Base-by-base conservation (phyloP, 2,888 invertebrate species). In the Sminthurinus aureus region DNA sequence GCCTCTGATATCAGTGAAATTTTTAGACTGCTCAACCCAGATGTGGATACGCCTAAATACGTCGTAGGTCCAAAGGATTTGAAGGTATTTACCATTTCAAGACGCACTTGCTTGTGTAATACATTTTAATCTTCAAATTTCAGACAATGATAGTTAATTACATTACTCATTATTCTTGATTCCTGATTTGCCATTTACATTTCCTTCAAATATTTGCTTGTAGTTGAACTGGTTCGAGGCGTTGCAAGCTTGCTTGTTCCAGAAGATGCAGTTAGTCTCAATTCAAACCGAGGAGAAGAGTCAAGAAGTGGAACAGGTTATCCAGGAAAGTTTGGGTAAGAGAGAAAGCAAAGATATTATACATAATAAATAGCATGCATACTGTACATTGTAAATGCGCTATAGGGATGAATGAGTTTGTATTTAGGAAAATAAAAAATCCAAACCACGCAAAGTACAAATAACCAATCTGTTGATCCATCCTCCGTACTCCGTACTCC, bases 181-280 rank as follows among this genome's bases (percentile, higher is more conserved):
- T 13, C 9, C 52, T 52, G 13, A 11, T 52, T 52, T 52, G 52
- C 13, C 13, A 11, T 52, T 52, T 52, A 13, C 13, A 52, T 52
- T 52, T 52, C 52, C 52, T 52, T 52, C 3, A 38, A 15, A 38
- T 74, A 38, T 6, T 38, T 20, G 11, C 26, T n/a, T 26, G 12
- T 20, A 82, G 82, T 18, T 82, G 58, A 82, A 82, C 51, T 82
- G 78, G 78, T 82, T 82, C 18, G 82, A 71, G 22, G 77, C 82
- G 18, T 64, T 82, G 20, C 82, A 82, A 69, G 69, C 67, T 3
- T 82, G 82, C 58, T n/a, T 76, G 18, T 15, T 20, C n/a, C n/a
- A 12, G 18, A 51, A 73, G 0, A 82, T 77, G 77, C 52, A 71
- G 71, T 50, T 82, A 24, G 82, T 78, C 11, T 50, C 82, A 3